phyloP scores from a whole-genome alignment of 64 coral and sea anemone species.

The Astreopora myriophthalma region DNA sequence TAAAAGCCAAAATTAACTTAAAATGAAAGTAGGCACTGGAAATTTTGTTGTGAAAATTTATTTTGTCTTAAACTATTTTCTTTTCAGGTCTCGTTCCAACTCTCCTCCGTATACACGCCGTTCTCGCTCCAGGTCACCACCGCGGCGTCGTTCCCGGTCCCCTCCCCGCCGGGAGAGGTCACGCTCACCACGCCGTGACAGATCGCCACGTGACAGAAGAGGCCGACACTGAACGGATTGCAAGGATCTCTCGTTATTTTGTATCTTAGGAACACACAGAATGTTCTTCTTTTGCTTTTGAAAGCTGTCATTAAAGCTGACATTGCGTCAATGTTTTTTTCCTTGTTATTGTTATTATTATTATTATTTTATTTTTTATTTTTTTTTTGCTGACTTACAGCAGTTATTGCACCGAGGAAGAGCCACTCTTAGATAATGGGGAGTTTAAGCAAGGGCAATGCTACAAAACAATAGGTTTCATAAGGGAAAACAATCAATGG shows the following conservation, averaged over 20 bases:
- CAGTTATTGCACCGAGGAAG: too few relatives aligned
- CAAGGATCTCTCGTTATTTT: background rate
- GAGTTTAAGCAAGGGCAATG: too few relatives aligned
- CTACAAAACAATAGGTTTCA: too few relatives aligned
- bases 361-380: too few relatives aligned
- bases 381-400: too few relatives aligned
- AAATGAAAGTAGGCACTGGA: background rate
- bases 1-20: too few relatives aligned
- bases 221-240: background rate
- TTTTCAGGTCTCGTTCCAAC: background rate
- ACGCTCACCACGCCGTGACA: constrained; percentile 73
- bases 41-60: background rate
- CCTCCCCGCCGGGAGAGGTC: constrained; percentile 86
- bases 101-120: constrained; percentile 15
- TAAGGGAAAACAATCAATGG: too few relatives aligned
- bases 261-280: background rate
- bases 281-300: background rate
- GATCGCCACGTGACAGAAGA: constrained; percentile 46
- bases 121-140: constrained; percentile 70
- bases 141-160: constrained; percentile 79
- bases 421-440: too few relatives aligned
- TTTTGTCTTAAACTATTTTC: background rate
- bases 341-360: too few relatives aligned
- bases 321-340: too few relatives aligned
- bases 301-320: too few relatives aligned